A percentile compares a stretch with the other conserved stretches of the same genome.
Conservation (phyloP, 2,113 vertebrate species). For the Lepus europaeus region DNA sequence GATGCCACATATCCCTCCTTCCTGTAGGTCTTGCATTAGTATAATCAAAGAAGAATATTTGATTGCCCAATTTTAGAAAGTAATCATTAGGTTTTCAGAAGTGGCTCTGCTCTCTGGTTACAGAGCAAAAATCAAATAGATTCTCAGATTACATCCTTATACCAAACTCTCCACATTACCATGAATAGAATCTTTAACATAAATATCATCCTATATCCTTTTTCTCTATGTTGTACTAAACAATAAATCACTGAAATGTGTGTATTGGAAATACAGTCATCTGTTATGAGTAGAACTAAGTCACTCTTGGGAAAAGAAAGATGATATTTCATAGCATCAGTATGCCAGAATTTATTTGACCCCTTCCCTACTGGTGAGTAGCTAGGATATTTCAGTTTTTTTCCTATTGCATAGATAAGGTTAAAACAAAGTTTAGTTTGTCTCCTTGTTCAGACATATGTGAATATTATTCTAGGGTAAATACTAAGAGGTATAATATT, state of each 20-base stretch:
- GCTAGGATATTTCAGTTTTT: not conserved
- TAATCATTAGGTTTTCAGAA: slow-evolving; percentile 26
- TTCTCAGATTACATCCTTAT: not conserved
- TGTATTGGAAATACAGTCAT: not conserved
- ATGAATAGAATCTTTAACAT: not conserved
- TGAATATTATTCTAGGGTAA: not conserved
- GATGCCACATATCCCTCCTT: not conserved
- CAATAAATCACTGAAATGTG: not conserved
- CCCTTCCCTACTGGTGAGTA: not conserved
- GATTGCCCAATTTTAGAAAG: slow-evolving; percentile 33
- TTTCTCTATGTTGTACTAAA: not conserved
- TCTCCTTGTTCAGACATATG: not conserved
- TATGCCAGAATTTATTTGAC: not conserved
- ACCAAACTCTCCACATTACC: not conserved
- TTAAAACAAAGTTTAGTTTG: not conserved
- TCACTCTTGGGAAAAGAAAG: not conserved
- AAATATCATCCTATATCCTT: not conserved
- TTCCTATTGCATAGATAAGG: not conserved
- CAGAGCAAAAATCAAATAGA: slow-evolving; percentile 45
- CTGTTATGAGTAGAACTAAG: not conserved
- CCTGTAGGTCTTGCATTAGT: not conserved
- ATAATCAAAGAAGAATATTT: not conserved
- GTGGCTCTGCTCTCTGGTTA: slow-evolving; percentile 8
- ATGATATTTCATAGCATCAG: not conserved
- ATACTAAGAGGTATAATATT: not conserved